Evolutionary conservation across 2,888 invertebrate genomes (phyloP).

Genomic region (Megamerina dolium): DNA sequence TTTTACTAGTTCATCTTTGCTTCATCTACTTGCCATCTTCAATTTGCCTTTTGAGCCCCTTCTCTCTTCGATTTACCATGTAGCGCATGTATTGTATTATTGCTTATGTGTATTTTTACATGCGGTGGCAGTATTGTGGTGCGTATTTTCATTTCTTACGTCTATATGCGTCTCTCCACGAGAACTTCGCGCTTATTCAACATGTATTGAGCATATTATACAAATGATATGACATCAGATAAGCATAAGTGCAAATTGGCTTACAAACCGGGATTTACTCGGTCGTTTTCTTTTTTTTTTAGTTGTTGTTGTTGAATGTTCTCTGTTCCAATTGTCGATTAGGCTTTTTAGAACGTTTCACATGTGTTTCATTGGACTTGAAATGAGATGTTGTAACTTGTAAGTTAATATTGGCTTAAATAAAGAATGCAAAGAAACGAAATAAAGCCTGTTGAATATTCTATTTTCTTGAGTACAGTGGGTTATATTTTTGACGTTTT

Average conservation of each 20-base stretch:
- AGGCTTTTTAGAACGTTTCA: neutral
- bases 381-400: neutral
- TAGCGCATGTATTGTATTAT: conserved; percentile 2
- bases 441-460: conserved; percentile 26
- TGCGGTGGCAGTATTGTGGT: no score
- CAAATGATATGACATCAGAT: conserved; percentile 50
- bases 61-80: neutral
- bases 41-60: conserved; percentile 13
- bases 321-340: neutral
- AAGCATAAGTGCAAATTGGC: conserved; percentile 51
- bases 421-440: conserved; percentile 9
- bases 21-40: conserved; percentile 15
- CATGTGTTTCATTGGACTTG: neutral
- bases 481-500: no score
- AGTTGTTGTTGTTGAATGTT: conserved; percentile 1
- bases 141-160: no score
- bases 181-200: conserved; percentile 12
- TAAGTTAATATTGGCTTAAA: conserved; percentile 13
- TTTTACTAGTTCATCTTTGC: conserved; percentile 11
- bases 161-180: neutral
- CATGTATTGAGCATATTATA: conserved; percentile 45
- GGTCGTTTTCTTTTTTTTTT: conserved; percentile 17
- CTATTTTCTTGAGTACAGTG: conserved; percentile 15
- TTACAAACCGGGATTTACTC: conserved; percentile 48
- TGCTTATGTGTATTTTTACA: conserved; percentile 1